Evolutionary conservation across 1,140 invertebrate species (phyloP).

Genomic region (Triops cancriformis): DNA sequence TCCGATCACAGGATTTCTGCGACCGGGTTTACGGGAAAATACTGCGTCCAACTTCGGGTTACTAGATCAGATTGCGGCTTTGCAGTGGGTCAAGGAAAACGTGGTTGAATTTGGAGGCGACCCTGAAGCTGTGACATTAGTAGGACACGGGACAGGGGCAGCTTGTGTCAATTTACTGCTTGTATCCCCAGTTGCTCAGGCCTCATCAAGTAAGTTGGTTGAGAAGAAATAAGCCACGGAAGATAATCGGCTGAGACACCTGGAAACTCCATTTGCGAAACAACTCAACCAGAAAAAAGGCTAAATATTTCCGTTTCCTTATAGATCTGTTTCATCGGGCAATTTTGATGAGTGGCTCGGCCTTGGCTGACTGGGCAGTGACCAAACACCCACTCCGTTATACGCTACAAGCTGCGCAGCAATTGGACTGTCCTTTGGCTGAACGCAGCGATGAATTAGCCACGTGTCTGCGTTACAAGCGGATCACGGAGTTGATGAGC

Average conservation of each 20-base stretch:
- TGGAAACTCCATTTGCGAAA: too few relatives aligned
- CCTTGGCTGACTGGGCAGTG: conserved; percentile 79
- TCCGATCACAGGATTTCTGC: conserved; percentile 59
- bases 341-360: conserved; percentile 89
- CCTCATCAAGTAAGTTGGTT: conserved; percentile 23
- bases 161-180: conserved; percentile 82
- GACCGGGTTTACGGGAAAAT: conserved; percentile 58
- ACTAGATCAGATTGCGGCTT: conserved; percentile 74
- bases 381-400: conserved; percentile 67
- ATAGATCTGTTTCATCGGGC: conserved; percentile 80
- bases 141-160: conserved; percentile 90
- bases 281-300: neutral
- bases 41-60: conserved; percentile 76
- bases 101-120: conserved; percentile 45
- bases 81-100: conserved; percentile 70
- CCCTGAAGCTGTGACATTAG: conserved; percentile 60
- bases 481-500: conserved; percentile 60
- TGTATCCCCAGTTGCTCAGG: conserved; percentile 61
- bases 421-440: conserved; percentile 61
- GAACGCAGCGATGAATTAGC: conserved; percentile 46
- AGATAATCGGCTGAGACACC: too few relatives aligned
- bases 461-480: conserved; percentile 53
- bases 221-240: neutral
- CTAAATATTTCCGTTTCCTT: neutral
- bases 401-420: conserved; percentile 61